phyloP scores from a whole-genome alignment of 2,797 vertebrate species.

The Garrulus glandarius region DNA sequence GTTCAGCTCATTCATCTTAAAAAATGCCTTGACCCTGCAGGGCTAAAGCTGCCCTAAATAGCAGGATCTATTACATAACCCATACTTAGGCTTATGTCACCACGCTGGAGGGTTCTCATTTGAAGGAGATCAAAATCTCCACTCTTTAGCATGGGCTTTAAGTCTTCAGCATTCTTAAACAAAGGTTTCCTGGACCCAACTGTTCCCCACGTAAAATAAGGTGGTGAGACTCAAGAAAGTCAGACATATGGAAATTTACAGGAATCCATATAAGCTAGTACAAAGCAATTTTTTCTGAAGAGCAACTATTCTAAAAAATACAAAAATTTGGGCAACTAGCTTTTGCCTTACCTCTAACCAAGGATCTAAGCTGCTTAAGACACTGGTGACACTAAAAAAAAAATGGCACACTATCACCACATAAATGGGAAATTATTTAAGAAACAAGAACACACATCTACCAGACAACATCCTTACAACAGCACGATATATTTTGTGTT shows the following conservation, averaged over 20 bases:
- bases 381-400: neutral
- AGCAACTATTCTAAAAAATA: neutral
- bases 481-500: neutral
- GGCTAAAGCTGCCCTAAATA: conserved; percentile 21
- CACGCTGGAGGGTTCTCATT: neutral
- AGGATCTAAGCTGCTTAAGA: neutral
- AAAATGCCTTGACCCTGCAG: neutral
- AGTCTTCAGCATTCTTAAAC: neutral
- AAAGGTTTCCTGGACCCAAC: neutral
- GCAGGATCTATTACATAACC: conserved; percentile 35
- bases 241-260: neutral
- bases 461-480: accelerated
- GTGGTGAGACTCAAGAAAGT: neutral
- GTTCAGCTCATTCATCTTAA: neutral
- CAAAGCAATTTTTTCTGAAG: neutral
- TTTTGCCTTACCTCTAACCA: neutral
- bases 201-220: neutral
- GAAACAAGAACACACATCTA: neutral
- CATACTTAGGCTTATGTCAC: conserved; percentile 11
- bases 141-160: neutral
- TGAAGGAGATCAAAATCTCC: conserved; percentile 18
- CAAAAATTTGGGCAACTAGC: neutral
- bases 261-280: neutral
- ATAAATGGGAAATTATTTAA: neutral
- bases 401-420: neutral